phyloP scores from a whole-genome alignment of 2,888 invertebrate genomes.

The Drosophila anomalata region DNA sequence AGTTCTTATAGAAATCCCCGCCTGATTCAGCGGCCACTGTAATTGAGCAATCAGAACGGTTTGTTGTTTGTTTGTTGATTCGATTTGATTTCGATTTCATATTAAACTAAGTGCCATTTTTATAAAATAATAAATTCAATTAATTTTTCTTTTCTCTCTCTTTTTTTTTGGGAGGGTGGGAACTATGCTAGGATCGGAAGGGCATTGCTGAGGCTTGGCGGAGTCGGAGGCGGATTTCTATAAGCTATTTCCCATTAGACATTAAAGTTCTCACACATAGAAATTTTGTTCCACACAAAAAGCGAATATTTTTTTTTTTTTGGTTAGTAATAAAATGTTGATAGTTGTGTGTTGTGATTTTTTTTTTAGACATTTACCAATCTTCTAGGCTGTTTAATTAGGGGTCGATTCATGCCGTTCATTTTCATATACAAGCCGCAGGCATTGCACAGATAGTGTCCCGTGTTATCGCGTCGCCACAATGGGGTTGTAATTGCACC shows the following conservation, averaged over 20 bases:
- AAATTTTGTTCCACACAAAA: slow-evolving; percentile 81
- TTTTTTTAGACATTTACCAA: slow-evolving; percentile 87
- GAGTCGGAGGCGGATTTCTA: slow-evolving; percentile 82
- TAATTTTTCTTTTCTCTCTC: slow-evolving; percentile 75
- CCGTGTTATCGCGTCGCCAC: slow-evolving; percentile 99
- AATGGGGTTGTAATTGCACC: slow-evolving; percentile 98
- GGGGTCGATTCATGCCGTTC: slow-evolving; percentile 97
- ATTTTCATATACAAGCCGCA: slow-evolving; percentile 99
- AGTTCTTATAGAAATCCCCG: slow-evolving; percentile 94
- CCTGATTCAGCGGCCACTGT: slow-evolving; percentile 93
- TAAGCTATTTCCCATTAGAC: slow-evolving; percentile 72
- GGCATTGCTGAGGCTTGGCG: slow-evolving; percentile 49
- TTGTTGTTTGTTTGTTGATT: slow-evolving; percentile 56
- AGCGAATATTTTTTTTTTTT: slow-evolving; percentile 36
- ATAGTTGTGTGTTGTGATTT: slow-evolving; percentile 24
- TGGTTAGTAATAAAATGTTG: slow-evolving; percentile 60
- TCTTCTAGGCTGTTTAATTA: slow-evolving; percentile 95
- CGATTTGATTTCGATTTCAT: slow-evolving; percentile 48
- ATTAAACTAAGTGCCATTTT: slow-evolving; percentile 63
- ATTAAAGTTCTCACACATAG: slow-evolving; percentile 44
- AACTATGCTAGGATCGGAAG: slow-evolving; percentile 49
- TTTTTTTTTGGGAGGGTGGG: slow-evolving; percentile 34
- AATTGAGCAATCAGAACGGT: slow-evolving; percentile 82
- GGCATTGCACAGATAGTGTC: slow-evolving; percentile 99
- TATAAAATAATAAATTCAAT: slow-evolving; percentile 83